Conservation (phyloP, 2,888 invertebrate species). For the Andrena minutula region DNA sequence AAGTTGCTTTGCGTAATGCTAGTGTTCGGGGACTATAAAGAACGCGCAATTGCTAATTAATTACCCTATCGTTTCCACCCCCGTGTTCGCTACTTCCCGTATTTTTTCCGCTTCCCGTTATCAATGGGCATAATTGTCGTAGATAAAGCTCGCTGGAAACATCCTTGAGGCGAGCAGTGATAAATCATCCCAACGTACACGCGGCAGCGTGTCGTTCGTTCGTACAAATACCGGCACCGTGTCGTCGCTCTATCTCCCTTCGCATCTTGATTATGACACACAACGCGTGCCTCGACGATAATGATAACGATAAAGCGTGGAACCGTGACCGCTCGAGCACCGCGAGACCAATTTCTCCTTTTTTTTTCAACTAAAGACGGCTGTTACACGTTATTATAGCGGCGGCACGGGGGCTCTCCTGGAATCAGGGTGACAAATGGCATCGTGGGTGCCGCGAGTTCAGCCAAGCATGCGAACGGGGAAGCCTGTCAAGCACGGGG, state of each 20-base stretch:
- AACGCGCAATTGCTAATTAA: not conserved
- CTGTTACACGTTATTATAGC: too few relatives aligned
- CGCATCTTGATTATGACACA: constrained; percentile 45
- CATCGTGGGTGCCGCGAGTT: too few relatives aligned
- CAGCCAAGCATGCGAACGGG: too few relatives aligned
- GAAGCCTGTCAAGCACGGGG: too few relatives aligned
- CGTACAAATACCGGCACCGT: constrained; percentile 41
- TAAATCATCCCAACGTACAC: constrained; percentile 52
- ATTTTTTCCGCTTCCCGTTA: constrained; percentile 15
- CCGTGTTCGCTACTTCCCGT: not conserved
- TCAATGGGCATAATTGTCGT: constrained; percentile 61
- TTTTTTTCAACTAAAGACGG: too few relatives aligned
- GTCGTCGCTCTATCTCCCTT: constrained; percentile 57
- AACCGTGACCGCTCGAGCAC: too few relatives aligned
- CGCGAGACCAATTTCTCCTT: too few relatives aligned
- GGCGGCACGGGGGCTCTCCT: too few relatives aligned
- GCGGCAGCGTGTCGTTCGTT: constrained; percentile 34
- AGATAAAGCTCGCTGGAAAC: constrained; percentile 54
- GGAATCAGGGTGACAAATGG: too few relatives aligned
- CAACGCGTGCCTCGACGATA: not conserved
- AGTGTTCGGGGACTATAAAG: too few relatives aligned
- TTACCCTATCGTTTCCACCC: constrained; percentile 28
- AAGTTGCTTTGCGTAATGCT: too few relatives aligned
- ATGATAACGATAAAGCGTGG: constrained; percentile 14
- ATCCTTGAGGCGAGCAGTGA: constrained; percentile 45